Evolutionary conservation across 2,113 vertebrate genomes (phyloP).

Genomic region (Theristicus caerulescens): DNA sequence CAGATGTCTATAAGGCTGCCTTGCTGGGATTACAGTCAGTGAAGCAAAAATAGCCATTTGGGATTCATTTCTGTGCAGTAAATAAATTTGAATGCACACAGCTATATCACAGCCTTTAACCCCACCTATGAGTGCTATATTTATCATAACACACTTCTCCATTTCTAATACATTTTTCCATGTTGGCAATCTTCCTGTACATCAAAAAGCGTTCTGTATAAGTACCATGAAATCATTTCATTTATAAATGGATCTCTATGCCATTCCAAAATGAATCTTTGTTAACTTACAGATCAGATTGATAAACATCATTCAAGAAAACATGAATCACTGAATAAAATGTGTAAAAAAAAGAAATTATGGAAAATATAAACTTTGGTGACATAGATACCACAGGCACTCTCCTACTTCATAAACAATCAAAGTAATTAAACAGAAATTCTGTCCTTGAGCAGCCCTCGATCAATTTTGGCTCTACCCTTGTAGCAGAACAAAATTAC

Average conservation of each 20-base stretch:
- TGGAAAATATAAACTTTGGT: neutral
- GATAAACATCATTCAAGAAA: neutral
- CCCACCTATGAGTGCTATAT: neutral
- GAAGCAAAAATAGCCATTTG: constrained; percentile 27
- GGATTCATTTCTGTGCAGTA: constrained; percentile 33
- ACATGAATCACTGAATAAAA: neutral
- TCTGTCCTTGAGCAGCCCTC: neutral
- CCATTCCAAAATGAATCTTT: constrained; percentile 5
- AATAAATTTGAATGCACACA: constrained; percentile 37
- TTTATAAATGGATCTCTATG: constrained; percentile 20
- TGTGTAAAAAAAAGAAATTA: neutral
- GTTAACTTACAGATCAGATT: neutral
- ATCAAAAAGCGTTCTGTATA: constrained; percentile 32
- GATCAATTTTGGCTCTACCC: neutral
- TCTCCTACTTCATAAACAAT: neutral
- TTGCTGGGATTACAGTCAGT: neutral
- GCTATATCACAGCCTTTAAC: constrained; percentile 20
- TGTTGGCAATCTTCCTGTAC: constrained; percentile 2
- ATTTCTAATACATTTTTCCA: constrained; percentile 40
- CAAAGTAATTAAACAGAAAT: neutral
- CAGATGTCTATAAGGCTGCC: constrained; percentile 11
- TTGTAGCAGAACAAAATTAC: neutral
- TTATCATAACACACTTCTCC: constrained; percentile 24
- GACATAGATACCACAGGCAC: neutral
- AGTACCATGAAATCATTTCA: constrained; percentile 12